Conservation (phyloP, 2,113 vertebrate species). For the Narcine bancroftii region DNA sequence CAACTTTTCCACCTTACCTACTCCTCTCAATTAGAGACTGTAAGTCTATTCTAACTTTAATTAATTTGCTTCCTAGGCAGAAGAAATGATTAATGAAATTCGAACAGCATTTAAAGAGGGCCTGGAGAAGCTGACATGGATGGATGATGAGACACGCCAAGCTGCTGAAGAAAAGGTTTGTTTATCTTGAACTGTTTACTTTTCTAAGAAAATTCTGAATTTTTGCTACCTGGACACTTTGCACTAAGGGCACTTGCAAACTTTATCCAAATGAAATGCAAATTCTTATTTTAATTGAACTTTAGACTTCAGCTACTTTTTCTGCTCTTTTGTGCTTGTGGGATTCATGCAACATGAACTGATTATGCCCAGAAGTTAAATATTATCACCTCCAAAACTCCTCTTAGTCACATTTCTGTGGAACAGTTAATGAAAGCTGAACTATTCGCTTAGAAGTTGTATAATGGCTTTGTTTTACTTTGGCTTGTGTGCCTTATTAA, state of each 20-base stretch:
- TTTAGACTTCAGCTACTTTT: neutral
- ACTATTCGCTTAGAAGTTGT: neutral
- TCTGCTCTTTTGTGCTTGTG: neutral
- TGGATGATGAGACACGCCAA: constrained; percentile 78
- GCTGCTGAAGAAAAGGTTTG: constrained; percentile 92
- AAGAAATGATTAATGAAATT: constrained; percentile 90
- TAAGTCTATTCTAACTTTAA: neutral
- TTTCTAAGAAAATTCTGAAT: neutral
- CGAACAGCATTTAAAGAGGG: constrained; percentile 77
- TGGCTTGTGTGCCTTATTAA: neutral
- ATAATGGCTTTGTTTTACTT: no score
- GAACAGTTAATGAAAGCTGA: neutral
- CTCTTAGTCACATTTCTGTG: neutral
- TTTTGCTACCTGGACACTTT: neutral
- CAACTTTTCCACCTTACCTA: no score
- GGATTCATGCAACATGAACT: neutral
- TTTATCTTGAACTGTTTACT: neutral
- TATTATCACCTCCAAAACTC: neutral
- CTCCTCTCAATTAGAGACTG: no score
- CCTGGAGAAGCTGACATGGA: constrained; percentile 77
- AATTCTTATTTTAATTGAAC: neutral
- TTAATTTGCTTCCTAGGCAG: constrained; percentile 61
- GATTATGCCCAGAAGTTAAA: neutral
- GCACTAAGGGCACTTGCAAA: neutral
- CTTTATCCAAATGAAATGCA: neutral